phyloP scores from a whole-genome alignment of 2,113 vertebrate species.

The Colius striatus region DNA sequence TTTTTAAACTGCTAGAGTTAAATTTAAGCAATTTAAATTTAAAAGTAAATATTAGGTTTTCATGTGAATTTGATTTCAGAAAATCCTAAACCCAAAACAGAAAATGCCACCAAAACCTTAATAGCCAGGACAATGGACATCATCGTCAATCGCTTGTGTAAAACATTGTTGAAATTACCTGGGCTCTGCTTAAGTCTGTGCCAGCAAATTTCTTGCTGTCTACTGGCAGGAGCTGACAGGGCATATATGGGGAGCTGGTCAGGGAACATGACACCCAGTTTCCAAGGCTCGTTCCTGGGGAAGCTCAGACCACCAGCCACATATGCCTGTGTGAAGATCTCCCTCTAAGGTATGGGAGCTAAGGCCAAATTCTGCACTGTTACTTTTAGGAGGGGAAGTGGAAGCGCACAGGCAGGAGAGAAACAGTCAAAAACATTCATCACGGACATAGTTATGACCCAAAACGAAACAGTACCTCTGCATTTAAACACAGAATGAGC shows the following conservation, averaged over 20 bases:
- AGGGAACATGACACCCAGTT: background rate
- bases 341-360: background rate
- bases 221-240: background rate
- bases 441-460: background rate
- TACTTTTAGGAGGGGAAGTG: background rate
- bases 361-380: conserved; percentile 11
- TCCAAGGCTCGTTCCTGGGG: background rate
- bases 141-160: background rate
- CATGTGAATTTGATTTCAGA: background rate
- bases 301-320: background rate
- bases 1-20: conserved; percentile 13
- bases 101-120: background rate
- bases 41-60: background rate
- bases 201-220: background rate
- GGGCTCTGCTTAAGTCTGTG: background rate
- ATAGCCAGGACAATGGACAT: background rate
- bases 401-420: background rate
- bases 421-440: background rate
- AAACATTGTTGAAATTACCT: background rate
- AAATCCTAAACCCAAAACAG: background rate
- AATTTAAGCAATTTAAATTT: background rate
- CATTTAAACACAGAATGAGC: conserved; percentile 59
- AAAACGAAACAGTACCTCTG: conserved; percentile 69
- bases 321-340: background rate
- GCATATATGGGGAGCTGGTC: background rate